These are phyloP conservation scores for Pharmacophagus antenor DNA, from an alignment of 2,888 invertebrate species.

Conservation along the genomic window DNA sequence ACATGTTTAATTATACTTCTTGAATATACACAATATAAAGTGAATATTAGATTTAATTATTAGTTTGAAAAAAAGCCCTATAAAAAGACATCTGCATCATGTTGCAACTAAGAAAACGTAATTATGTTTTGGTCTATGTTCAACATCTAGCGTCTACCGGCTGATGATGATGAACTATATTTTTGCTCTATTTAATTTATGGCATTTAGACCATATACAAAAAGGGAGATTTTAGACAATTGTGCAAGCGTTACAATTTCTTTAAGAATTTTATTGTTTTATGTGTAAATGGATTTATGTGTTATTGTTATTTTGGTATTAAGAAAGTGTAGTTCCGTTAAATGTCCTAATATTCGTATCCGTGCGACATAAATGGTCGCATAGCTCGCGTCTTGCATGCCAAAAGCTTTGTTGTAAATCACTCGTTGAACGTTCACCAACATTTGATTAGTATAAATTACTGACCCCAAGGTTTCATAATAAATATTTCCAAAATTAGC, in stretches of 20 bases:
- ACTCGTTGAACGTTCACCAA: background rate
- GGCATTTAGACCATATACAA: too few species aligned
- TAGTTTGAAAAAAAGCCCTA: background rate
- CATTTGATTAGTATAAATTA: background rate
- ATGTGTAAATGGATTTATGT: too few species aligned
- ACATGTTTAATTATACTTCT: background rate
- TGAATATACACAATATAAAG: background rate
- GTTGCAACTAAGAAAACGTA: background rate
- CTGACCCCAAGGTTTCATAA: background rate
- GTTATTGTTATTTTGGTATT: slow-evolving; percentile 27
- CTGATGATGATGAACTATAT: too few species aligned
- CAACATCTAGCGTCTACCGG: background rate
- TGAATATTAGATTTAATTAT: background rate
- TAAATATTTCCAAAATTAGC: background rate
- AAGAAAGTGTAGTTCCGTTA: slow-evolving; percentile 64
- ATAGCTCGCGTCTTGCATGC: slow-evolving; percentile 34
- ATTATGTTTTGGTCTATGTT: background rate
- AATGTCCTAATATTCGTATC: slow-evolving; percentile 46
- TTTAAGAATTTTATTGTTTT: background rate
- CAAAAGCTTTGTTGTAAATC: slow-evolving; percentile 30
- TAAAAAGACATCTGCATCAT: background rate
- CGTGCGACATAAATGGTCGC: slow-evolving; percentile 37
- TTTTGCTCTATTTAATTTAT: too few species aligned
- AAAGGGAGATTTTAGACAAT: too few species aligned
- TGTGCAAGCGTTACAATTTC: too few species aligned